A percentile compares a stretch with the other conserved stretches of the same genome.
Conservation (phyloP, 64 coral and sea anemone genomes). For the Platygyra sinensis region DNA sequence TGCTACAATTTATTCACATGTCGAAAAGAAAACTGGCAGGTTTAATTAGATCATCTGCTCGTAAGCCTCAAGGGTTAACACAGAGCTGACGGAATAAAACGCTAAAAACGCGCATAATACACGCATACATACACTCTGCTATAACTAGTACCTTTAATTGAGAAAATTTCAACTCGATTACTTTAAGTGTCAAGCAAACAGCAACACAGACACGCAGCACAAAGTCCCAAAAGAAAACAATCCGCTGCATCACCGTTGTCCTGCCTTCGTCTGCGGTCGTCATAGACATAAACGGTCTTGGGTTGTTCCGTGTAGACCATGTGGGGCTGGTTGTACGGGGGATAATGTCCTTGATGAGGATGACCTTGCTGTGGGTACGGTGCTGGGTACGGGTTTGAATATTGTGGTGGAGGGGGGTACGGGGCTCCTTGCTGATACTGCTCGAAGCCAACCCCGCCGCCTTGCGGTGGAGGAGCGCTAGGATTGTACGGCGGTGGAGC, state of each 20-base stretch:
- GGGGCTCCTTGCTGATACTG: slow-evolving; percentile 62
- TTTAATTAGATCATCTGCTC: background rate
- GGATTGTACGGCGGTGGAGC: slow-evolving; percentile 69
- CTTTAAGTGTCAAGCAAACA: slow-evolving; percentile 48
- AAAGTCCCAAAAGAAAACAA: slow-evolving; percentile 49
- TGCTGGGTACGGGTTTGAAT: slow-evolving; percentile 18
- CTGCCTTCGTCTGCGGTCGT: slow-evolving; percentile 5
- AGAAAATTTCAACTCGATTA: background rate
- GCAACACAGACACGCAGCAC: slow-evolving; percentile 68
- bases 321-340: slow-evolving; percentile 45
- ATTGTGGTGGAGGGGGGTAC: slow-evolving; percentile 17
- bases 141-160: background rate
- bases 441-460: slow-evolving; percentile 55
- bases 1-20: background rate
- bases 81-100: too few relatives aligned
- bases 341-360: slow-evolving; percentile 26
- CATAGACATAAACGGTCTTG: slow-evolving; percentile 75
- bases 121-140: background rate
- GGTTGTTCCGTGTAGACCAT: slow-evolving; percentile 58
- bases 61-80: too few relatives aligned
- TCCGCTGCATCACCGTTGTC: slow-evolving; percentile 29
- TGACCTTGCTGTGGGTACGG: slow-evolving; percentile 45
- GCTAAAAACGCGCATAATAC: too few relatives aligned
- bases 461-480: slow-evolving; percentile 40
- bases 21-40: background rate